Conservation (phyloP, 2,113 vertebrate genomes). For the Zeus faber region DNA sequence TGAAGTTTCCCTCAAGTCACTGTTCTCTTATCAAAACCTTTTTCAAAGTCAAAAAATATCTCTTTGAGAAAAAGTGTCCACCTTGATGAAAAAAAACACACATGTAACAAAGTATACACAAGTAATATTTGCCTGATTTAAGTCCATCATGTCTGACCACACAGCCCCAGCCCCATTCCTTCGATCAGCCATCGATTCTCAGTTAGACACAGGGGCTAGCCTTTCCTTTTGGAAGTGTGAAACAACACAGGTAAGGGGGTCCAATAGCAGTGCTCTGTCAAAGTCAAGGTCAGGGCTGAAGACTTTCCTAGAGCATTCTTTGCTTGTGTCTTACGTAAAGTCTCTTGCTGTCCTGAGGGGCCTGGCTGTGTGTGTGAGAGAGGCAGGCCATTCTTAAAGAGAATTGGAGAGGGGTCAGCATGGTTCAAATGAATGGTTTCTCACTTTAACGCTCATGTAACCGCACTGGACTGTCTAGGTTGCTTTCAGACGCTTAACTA, state of each 20-base stretch:
- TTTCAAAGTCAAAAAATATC: no score
- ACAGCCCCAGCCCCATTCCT: no score
- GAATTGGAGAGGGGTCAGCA: conserved; percentile 50
- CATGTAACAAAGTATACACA: not conserved
- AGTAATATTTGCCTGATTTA: no score
- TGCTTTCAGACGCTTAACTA: no score
- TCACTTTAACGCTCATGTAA: conserved; percentile 40
- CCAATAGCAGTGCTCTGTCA: conserved; percentile 29
- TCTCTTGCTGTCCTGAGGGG: conserved; percentile 31
- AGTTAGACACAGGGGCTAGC: conserved; percentile 24
- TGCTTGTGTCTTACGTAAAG: conserved; percentile 49
- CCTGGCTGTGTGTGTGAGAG: conserved; percentile 37
- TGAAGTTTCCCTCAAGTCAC: not conserved
- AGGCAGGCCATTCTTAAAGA: conserved; percentile 50
- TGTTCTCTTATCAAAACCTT: no score
- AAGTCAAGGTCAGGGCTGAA: conserved; percentile 56
- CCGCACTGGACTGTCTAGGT: conserved; percentile 37
- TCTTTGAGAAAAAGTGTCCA: not conserved
- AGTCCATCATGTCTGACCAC: not conserved
- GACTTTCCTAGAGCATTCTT: conserved; percentile 53
- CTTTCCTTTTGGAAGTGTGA: conserved; percentile 24
- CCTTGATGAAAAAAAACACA: not conserved
- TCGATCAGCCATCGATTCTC: no score
- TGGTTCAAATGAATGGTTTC: conserved; percentile 55
- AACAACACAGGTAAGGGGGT: conserved; percentile 16